These are phyloP conservation scores for Pluvianellus socialis DNA, from an alignment of 2,113 vertebrate genomes.

Conservation along the genomic window DNA sequence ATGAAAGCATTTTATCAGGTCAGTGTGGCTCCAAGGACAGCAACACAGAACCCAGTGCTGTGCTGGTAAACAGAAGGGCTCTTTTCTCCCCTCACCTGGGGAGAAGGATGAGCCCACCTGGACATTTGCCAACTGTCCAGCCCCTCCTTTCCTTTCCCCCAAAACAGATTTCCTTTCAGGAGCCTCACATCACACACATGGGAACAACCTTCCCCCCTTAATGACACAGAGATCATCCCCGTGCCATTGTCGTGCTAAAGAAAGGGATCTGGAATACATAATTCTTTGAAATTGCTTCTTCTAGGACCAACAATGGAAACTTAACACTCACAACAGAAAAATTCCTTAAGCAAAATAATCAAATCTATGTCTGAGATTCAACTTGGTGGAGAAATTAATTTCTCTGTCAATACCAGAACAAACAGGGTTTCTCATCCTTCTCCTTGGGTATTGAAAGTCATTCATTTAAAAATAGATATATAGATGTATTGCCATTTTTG, in stretches of 20 bases:
- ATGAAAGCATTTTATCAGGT: neutral
- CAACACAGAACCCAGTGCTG: neutral
- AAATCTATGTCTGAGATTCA: neutral
- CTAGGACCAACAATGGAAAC: neutral
- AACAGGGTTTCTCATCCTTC: slow-evolving; percentile 7
- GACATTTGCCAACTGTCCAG: neutral
- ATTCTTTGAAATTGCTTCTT: neutral
- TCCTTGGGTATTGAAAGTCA: neutral
- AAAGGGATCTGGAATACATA: neutral
- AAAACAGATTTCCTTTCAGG: neutral
- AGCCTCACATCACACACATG: neutral
- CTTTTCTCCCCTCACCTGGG: neutral
- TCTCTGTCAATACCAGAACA: neutral
- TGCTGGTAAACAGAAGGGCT: neutral
- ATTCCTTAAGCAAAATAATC: neutral
- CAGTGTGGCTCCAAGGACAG: neutral
- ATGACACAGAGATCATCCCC: neutral
- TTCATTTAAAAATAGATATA: slow-evolving; percentile 2
- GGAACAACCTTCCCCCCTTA: neutral
- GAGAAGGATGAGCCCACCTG: neutral
- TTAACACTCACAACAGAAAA: neutral
- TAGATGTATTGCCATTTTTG: neutral
- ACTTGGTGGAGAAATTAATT: neutral
- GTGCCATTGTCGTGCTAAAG: neutral
- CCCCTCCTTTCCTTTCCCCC: neutral